Conservation (phyloP, 1,140 invertebrate species). For the Phocides pigmalion region DNA sequence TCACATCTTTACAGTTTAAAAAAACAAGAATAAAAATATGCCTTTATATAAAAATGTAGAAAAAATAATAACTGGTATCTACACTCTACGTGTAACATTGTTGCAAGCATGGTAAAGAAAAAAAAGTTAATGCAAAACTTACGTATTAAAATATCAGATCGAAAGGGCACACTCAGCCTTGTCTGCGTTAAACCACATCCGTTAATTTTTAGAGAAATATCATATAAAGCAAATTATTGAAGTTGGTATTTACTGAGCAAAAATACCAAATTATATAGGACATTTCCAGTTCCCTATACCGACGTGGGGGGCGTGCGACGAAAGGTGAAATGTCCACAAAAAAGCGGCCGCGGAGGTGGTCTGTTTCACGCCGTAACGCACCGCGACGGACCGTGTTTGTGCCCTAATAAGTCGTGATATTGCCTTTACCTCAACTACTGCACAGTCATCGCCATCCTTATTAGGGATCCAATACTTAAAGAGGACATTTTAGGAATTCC, state of each 20-base stretch:
- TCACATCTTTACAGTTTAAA: no score
- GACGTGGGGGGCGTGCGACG: constrained; percentile 64
- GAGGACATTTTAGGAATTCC: constrained; percentile 31
- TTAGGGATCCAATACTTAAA: constrained; percentile 43
- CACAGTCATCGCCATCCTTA: constrained; percentile 64
- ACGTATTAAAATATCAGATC: no score
- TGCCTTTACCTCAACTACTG: constrained; percentile 57
- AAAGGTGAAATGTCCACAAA: constrained; percentile 54
- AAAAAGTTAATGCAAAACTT: no score
- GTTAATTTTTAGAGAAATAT: no score
- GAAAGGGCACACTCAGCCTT: no score
- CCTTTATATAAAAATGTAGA: no score
- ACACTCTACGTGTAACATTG: no score
- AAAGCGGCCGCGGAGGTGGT: constrained; percentile 69
- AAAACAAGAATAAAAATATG: no score
- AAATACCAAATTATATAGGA: constrained; percentile 15
- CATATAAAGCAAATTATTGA: no score
- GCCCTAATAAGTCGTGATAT: constrained; percentile 75
- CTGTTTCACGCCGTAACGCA: constrained; percentile 76
- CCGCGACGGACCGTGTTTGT: constrained; percentile 66
- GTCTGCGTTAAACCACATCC: no score
- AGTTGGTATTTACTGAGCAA: background rate
- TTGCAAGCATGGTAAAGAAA: no score
- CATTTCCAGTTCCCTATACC: constrained; percentile 40
- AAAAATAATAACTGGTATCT: no score